Percentiles rank a stretch among this genome's conserved stretches.
Evolutionary conservation across 2,113 vertebrate genomes (phyloP).

Genomic region (Entomyzon cyanotis): DNA sequence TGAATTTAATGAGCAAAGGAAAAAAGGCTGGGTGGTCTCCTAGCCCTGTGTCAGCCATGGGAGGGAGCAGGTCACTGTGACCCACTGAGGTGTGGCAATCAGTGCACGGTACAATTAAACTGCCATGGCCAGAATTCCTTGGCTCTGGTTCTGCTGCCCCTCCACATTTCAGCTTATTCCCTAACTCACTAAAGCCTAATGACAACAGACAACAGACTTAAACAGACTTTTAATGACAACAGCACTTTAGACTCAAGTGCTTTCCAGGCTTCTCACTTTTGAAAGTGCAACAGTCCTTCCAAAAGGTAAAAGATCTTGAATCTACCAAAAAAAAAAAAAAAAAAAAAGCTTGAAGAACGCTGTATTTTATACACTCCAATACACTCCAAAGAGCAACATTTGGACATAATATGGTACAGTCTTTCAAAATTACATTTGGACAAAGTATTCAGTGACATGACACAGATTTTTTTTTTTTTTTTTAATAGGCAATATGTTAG

Average conservation of each 20-base stretch:
- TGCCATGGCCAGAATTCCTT: accelerated
- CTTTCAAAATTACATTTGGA: not conserved
- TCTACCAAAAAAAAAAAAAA: not conserved
- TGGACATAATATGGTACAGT: not conserved
- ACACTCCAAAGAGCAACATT: not conserved
- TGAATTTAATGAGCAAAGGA: not conserved
- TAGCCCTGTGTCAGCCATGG: accelerated
- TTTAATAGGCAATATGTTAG: not conserved
- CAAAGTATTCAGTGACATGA: not conserved
- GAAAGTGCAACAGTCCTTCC: not conserved
- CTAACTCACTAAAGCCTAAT: not conserved
- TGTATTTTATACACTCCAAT: not conserved
- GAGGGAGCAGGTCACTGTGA: not conserved
- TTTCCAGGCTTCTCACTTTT: not conserved
- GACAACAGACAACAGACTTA: too few relatives aligned
- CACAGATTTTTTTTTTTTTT: not conserved
- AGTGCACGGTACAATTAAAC: not conserved
- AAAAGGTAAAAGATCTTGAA: not conserved
- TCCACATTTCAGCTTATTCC: not conserved
- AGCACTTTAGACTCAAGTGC: not conserved
- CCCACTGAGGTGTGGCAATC: not conserved
- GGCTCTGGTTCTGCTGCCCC: not conserved
- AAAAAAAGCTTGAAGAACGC: not conserved
- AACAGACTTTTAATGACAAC: too few relatives aligned
- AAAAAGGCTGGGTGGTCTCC: not conserved